A percentile compares a stretch with the other conserved stretches of the same genome.
Evolutionary conservation across 2,113 vertebrate genomes (phyloP).

Genomic region (Gadus macrocephalus): DNA sequence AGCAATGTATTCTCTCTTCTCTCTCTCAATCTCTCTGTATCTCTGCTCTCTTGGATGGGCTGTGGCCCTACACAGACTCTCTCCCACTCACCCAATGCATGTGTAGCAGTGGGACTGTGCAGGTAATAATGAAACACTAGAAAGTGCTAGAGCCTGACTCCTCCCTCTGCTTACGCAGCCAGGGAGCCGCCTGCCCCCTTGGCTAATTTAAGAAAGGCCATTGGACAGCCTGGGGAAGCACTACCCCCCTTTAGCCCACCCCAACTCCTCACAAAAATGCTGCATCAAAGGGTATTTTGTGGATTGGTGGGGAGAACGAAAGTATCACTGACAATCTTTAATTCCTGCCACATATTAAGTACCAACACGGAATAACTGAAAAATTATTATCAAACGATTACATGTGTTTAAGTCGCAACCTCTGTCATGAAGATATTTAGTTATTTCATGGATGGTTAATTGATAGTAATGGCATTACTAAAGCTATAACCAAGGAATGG

Average conservation of each 20-base stretch:
- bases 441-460: too few relatives aligned
- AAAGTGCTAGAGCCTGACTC: slow-evolving; percentile 66
- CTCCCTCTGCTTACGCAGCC: slow-evolving; percentile 64
- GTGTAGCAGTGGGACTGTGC: slow-evolving; percentile 66
- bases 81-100: slow-evolving; percentile 24
- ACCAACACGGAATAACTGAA: too few relatives aligned
- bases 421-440: too few relatives aligned
- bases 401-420: too few relatives aligned
- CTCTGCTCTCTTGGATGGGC: too few relatives aligned
- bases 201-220: slow-evolving; percentile 75
- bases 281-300: too few relatives aligned
- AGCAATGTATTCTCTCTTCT: slow-evolving; percentile 24
- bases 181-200: slow-evolving; percentile 62
- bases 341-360: too few relatives aligned
- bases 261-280: slow-evolving; percentile 13
- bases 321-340: too few relatives aligned
- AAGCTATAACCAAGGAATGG: too few relatives aligned
- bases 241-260: slow-evolving; percentile 41
- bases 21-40: slow-evolving; percentile 48
- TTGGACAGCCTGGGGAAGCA: slow-evolving; percentile 60
- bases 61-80: slow-evolving; percentile 21
- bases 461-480: too few relatives aligned
- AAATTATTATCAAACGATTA: too few relatives aligned
- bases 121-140: slow-evolving; percentile 78
- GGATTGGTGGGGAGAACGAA: too few relatives aligned